Conservation (phyloP, 2,797 vertebrate species). For the Crocodylus rhombifer region DNA sequence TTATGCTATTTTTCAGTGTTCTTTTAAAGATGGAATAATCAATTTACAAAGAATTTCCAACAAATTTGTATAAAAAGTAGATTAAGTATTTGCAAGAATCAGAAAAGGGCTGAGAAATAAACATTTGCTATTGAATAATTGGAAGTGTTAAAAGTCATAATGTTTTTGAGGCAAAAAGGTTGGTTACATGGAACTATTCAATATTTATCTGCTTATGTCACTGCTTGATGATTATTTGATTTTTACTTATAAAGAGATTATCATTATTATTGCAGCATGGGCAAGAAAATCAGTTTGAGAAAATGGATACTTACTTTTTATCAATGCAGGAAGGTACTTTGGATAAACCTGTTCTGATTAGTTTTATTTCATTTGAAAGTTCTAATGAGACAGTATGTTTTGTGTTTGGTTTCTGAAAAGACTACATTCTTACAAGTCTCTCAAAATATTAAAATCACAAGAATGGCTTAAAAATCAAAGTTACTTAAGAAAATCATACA, state of each 20-base stretch:
- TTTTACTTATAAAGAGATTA: neutral
- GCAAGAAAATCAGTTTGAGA: neutral
- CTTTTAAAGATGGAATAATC: neutral
- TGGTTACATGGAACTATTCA: neutral
- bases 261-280: neutral
- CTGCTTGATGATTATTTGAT: neutral
- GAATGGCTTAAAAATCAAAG: neutral
- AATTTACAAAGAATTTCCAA: neutral
- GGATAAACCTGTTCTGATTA: neutral
- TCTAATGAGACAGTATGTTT: neutral
- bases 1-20: fast-evolving
- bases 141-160: neutral
- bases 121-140: neutral
- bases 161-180: neutral
- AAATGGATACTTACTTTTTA: neutral
- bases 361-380: neutral
- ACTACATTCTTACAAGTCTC: neutral
- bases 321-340: neutral
- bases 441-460: neutral
- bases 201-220: neutral
- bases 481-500: neutral
- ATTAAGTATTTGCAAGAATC: neutral
- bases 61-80: neutral
- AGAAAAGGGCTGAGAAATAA: neutral
- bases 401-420: neutral